Base-by-base conservation (phyloP, 2,113 vertebrate genomes). In the Parus major region DNA sequence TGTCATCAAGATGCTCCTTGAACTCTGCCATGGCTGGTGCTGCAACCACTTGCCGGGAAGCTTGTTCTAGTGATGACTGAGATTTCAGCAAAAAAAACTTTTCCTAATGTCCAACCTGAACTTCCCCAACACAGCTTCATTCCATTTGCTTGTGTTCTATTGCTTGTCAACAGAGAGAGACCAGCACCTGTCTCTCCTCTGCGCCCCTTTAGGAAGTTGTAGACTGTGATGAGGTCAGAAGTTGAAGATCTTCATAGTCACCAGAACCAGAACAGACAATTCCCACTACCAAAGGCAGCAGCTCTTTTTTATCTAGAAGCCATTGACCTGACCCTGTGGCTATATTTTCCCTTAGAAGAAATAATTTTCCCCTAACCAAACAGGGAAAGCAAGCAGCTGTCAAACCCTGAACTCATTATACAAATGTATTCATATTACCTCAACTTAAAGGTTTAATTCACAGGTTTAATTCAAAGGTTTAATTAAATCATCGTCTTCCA, bases 1-100 rank as follows among this genome's bases (percentile, higher is more conserved):
- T 0, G 0, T 25, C 2, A 4, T 75, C 9, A 31, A 78, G 73
- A 33, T 3, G 8, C 12, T 56, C 27, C 56, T 24, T 9, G 8
- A 63, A 31, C 35, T 47, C 56, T 44, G 35, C 31, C 5, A 59
- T 12, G 22, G 15, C 55, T 46, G 36, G 16, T 50, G 39, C 23
- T 6, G 1, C 24, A 47, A 55, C 11, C 2, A 3, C 10, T 71
- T 72, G 29, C 22, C 1, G 0, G 3, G 29, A 4, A 82, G 12
- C 39, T 44, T 52, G 21, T 55, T 41, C 15, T 47, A 42, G 23
- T 41, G 76, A 59, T 33, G 0, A 15, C 20, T 0, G 5, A 7
- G 7, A 11, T 50, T 21, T 39, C 12, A 21, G 18, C 29, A 63
- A 70, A 15, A n/a, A 39, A 70, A n/a, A 6, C 24, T 60, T 47